Percentiles rank a stretch among this genome's conserved stretches.
Evolutionary conservation across 2,888 invertebrate genomes (phyloP).

Genomic region (Scelioninae gen. 2): DNA sequence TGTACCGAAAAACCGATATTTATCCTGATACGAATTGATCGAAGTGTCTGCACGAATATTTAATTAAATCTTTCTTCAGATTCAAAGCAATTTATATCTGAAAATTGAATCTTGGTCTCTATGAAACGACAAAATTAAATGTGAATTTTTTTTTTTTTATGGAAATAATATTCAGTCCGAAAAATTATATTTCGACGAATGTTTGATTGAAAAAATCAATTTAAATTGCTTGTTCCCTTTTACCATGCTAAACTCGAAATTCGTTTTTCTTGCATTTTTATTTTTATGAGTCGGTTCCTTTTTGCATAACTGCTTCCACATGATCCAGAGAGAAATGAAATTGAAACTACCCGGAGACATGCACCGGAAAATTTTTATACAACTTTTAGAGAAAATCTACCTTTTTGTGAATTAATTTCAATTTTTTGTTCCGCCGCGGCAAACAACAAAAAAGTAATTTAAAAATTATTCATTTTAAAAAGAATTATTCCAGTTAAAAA

Average conservation of each 20-base stretch:
- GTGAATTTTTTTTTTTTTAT: not conserved
- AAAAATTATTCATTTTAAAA: no score
- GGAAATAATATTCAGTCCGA: conserved; percentile 4
- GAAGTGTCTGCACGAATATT: no score
- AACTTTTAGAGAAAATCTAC: not conserved
- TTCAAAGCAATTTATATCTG: no score
- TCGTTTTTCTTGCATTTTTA: conserved; percentile 11
- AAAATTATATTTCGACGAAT: conserved; percentile 10
- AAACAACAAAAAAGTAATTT: no score
- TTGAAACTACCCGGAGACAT: conserved; percentile 15
- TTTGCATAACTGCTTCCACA: conserved; percentile 28
- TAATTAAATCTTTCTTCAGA: no score
- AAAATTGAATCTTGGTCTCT: no score
- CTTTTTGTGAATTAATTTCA: not conserved
- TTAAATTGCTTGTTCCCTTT: conserved; percentile 13
- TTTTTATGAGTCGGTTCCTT: conserved; percentile 11
- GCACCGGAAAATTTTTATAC: conserved; percentile 1
- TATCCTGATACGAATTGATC: no score
- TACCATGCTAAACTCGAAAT: conserved; percentile 12
- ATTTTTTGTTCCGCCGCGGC: not conserved
- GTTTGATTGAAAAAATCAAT: conserved; percentile 22
- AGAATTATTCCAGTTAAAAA: no score
- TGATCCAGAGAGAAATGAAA: conserved; percentile 13
- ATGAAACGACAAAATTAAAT: no score
- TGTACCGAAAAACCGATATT: no score